Base-by-base conservation (phyloP, 2,113 vertebrate species). In the Crotalus horridus region DNA sequence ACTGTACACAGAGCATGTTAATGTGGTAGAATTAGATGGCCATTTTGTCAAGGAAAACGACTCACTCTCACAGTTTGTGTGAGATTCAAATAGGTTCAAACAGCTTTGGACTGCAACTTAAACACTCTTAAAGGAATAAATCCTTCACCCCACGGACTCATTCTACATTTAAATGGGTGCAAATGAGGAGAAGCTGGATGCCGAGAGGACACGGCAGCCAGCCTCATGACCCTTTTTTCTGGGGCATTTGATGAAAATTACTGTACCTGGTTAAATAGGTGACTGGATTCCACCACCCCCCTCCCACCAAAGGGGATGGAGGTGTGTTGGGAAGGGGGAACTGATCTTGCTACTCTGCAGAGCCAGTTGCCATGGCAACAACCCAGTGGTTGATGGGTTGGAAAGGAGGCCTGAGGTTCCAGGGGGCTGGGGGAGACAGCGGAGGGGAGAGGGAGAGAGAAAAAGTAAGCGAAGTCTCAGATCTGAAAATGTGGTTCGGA, bases 341-440 rank as follows among this genome's bases (percentile, higher is more conserved):
- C 88, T 90, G 95, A 97, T 96, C 96, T 87, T 90, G 94, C 94
- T 85, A 89, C 59, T 89, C 93, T 93, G 95, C 94, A 86, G 92
- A 94, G 95, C 91, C 61, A 24, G 51, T 97, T 90, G 21, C 95
- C 96, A 97, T 97, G 97, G 97, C 3, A 95, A 98, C 95, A 0
- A 0, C 93, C 95, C 93, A 90, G 95, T 96, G 98, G 98, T 98
- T 95, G 96, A 92, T 93, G 94, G 96, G 24, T 0, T 4, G 89
- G 92, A 94, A 94, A 91, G 91, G 81, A 93, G 91, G 81, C 94
- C 6, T 20, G 61, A 17, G 61, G 64, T 59, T 89, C 4, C 55
- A 0, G 58, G 91, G 91, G 91, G 90, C 95, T 89, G 0, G 3
- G 85, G 88, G 91, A 94, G 95, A 90, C 58, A 85, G 5, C 69